Evolutionary conservation across 1,140 invertebrate species (phyloP), one percentile per base, ranked within the genome.

Genomic region (Sminthurinus signatus): DNA sequence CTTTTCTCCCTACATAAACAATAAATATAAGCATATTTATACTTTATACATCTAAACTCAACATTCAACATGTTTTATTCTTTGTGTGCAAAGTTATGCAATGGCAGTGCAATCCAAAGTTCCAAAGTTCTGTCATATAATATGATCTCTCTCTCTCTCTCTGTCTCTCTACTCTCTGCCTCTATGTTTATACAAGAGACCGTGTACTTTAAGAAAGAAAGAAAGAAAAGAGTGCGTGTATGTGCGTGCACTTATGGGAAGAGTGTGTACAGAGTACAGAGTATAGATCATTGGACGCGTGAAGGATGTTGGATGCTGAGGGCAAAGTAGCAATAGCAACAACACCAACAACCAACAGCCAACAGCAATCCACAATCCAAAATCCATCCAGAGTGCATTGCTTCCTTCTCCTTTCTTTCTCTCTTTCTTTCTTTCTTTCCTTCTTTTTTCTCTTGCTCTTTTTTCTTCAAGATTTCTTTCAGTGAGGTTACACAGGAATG

Each of bases 231-330:
- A 36, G 32, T 36, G 32, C 32, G 15, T 36, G 5, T 36, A 5
- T 36, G 32, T 36, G 32, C 32, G 32, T 36, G 5, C n/a, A n/a
- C n/a, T n/a, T 46, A 17, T 21, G 15, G 44, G 5, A 19, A 21
- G 44, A 39, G 21, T 4, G 21, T 46, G 21, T 21, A 46, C 4
- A 19, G 32, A 15, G 32, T 14, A 46, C 21, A 17, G 15, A n/a
- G 44, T 14, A 46, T 46, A 21, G 44, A 46, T 46, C 44, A 46
- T 46, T 46, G 44, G 44, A 46, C 44, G 15, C n/a, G n/a, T n/a
- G n/a, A 46, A 4, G 21, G n/a, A 46, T 46, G 44, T 14, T 8
- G 44, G 44, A 46, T 46, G 44, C 44, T 46, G 44, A 17, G 15
- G 15, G 44, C 21, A 46, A 21, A 21, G 44, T n/a, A 46, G 15